phyloP scores from a whole-genome alignment of 2,113 vertebrate genomes.

The Pteruthius melanotis region DNA sequence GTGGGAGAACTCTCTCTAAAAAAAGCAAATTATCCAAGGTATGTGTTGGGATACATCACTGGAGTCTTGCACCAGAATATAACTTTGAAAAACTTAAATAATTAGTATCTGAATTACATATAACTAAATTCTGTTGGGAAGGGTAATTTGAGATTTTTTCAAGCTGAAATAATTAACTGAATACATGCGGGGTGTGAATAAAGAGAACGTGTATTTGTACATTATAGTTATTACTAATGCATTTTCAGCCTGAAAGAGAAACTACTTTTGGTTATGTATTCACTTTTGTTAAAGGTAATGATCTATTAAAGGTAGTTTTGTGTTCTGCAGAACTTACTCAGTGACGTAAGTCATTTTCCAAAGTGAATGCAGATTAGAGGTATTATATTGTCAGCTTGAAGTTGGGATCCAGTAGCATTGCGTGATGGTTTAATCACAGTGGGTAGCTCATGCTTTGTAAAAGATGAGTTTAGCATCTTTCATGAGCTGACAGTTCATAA shows the following conservation, averaged over 20 bases:
- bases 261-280: background rate
- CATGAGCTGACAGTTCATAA: constrained; percentile 32
- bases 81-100: background rate
- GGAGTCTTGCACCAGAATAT: background rate
- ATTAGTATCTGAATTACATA: background rate
- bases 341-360: background rate
- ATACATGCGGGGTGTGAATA: background rate
- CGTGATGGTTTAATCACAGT: constrained; percentile 40
- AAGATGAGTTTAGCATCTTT: background rate
- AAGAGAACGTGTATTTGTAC: background rate
- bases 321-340: background rate
- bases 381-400: background rate
- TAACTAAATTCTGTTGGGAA: background rate
- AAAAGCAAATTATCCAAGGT: background rate
- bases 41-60: background rate
- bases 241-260: constrained; percentile 27
- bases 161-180: background rate
- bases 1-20: background rate
- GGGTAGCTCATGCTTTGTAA: background rate
- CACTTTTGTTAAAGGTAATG: background rate
- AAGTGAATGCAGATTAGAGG: background rate
- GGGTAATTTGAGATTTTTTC: background rate
- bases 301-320: background rate
- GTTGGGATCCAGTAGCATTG: background rate
- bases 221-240: background rate